Percentiles rank a stretch among this genome's conserved stretches.
Conservation (phyloP, 2,797 vertebrate genomes). For the Ctenochaetus hawaiiensis region DNA sequence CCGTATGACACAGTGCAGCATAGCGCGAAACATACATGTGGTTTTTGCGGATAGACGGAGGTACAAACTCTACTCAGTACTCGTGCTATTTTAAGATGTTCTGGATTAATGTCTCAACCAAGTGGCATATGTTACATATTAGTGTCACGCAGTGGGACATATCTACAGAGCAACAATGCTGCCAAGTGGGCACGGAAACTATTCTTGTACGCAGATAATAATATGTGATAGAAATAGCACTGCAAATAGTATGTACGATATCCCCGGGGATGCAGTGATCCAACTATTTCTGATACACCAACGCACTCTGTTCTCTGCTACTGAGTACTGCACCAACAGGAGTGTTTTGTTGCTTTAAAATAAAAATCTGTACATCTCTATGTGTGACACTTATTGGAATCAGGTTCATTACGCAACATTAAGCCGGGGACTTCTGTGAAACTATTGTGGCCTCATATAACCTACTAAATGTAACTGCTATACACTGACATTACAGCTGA, state of each 20-base stretch:
- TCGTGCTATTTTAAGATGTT: not conserved
- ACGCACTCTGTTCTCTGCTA: not conserved
- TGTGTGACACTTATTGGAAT: not conserved
- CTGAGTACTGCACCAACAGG: not conserved
- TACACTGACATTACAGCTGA: not conserved
- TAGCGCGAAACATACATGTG: not conserved
- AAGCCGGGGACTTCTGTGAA: not conserved
- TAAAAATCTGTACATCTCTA: not conserved
- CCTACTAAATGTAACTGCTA: not conserved
- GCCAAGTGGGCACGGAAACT: not conserved
- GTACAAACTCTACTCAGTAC: not conserved
- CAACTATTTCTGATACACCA: not conserved
- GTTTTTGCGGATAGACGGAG: not conserved
- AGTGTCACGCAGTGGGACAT: conserved; percentile 8
- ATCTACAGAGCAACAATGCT: not conserved
- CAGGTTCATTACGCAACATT: not conserved
- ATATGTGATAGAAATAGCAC: not conserved
- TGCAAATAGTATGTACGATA: not conserved
- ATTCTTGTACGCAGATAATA: conserved; percentile 14
- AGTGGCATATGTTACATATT: conserved; percentile 12
- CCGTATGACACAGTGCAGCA: conserved; percentile 3
- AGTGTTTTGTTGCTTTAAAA: not conserved
- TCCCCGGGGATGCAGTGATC: not conserved
- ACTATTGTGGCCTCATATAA: not conserved
- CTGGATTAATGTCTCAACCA: conserved; percentile 13